Evolutionary conservation across 2,888 invertebrate species (phyloP).

Genomic region (Trichogramma dendrolimi): DNA sequence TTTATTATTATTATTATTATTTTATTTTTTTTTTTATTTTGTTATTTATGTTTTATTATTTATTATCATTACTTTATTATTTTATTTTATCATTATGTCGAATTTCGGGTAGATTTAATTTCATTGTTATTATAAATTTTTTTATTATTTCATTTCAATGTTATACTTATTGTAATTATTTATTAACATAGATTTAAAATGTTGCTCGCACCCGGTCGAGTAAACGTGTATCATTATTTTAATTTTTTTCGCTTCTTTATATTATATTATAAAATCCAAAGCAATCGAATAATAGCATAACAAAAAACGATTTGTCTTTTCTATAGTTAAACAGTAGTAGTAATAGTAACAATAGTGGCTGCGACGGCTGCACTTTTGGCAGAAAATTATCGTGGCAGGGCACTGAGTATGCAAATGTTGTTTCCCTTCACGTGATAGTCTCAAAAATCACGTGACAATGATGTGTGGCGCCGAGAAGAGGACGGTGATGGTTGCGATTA

Average conservation of each 20-base stretch:
- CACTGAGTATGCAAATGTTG: not conserved
- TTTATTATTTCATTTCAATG: not conserved
- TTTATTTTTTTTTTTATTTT: conserved; percentile 14
- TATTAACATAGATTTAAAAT: conserved; percentile 18
- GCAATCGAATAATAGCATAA: conserved; percentile 26
- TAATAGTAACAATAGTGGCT: conserved; percentile 1
- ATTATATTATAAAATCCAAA: conserved; percentile 12
- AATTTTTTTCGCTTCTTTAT: no score
- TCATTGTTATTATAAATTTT: conserved; percentile 3
- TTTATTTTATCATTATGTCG: not conserved
- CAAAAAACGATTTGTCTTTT: conserved; percentile 29
- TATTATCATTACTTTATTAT: not conserved
- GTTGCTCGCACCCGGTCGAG: conserved; percentile 19
- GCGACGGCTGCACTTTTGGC: conserved; percentile 7
- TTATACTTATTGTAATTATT: not conserved
- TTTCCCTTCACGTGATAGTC: conserved; percentile 15
- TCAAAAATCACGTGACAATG: conserved; percentile 70
- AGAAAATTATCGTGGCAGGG: not conserved
- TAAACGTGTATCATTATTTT: not conserved
- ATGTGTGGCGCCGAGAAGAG: conserved; percentile 95
- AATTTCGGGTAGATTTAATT: not conserved
- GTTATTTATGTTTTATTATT: conserved; percentile 9
- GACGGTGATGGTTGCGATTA: conserved; percentile 94
- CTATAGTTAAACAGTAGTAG: conserved; percentile 22
- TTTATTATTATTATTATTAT: not conserved